phyloP scores from a whole-genome alignment of 2,888 invertebrate species.

The Carcina quercana region DNA sequence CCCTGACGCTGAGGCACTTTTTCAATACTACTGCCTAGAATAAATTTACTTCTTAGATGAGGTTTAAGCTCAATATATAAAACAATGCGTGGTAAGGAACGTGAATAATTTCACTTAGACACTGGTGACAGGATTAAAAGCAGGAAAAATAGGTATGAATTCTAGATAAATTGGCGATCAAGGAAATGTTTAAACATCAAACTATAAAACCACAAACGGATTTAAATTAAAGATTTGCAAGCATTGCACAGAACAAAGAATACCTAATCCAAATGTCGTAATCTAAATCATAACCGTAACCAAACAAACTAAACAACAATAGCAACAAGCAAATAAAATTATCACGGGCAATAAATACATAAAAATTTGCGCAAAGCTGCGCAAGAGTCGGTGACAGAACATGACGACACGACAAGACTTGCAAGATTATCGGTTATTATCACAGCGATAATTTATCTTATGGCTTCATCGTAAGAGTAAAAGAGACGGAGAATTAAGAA shows the following conservation, averaged over 20 bases:
- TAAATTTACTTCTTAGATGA: slow-evolving; percentile 54
- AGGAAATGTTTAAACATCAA: no score
- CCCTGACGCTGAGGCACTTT: slow-evolving; percentile 58
- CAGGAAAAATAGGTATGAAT: no score
- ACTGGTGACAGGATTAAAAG: no score
- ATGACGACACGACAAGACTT: slow-evolving; percentile 37
- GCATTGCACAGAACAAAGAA: slow-evolving; percentile 6
- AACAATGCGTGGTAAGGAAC: not conserved
- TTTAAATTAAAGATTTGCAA: slow-evolving; percentile 1
- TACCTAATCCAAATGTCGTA: slow-evolving; percentile 5
- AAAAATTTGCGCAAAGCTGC: slow-evolving; percentile 22
- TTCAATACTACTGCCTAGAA: slow-evolving; percentile 53
- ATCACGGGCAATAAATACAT: slow-evolving; percentile 8
- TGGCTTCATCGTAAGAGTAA: slow-evolving; percentile 11
- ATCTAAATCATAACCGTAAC: slow-evolving; percentile 7
- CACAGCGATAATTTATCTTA: slow-evolving; percentile 22
- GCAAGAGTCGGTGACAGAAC: slow-evolving; percentile 30
- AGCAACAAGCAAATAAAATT: slow-evolving; percentile 18
- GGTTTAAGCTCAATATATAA: slow-evolving; percentile 21
- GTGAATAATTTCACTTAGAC: no score
- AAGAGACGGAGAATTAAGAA: slow-evolving; percentile 11
- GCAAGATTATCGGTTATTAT: slow-evolving; percentile 24
- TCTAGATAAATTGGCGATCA: no score
- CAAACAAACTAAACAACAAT: slow-evolving; percentile 12
- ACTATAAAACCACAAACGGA: no score